Evolutionary conservation across 2,888 invertebrate species (phyloP), one percentile per base, ranked within the genome.

Genomic region (Caradrina clavipalpis): DNA sequence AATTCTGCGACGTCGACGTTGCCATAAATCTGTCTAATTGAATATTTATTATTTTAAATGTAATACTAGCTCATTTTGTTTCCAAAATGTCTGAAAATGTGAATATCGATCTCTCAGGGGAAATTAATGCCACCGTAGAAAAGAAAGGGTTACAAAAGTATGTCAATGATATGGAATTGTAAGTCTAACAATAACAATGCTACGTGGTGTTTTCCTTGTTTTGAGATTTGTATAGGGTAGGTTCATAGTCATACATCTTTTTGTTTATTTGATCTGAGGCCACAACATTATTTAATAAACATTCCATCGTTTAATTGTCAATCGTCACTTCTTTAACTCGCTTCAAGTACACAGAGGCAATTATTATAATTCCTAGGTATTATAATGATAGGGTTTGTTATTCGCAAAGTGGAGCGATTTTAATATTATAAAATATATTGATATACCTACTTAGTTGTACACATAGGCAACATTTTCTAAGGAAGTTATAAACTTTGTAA

Each of bases 141-240:
- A 95, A 95, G 80, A 94, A 90, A 88, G 95, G 95, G 75, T 94
- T 96, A 66, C 94, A 95, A 93, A 96, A 96, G 96, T 96, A 96
- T 93, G 96, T 96, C 86, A 93, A 92, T 94, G 92, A 95, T 89
- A 85, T 94, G 89, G 95, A 96, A 91, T 88, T 93, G 95, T 95
- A 94, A 95, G 95, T 95, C 82, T 76, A 66, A 63, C 85, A 82
- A 88, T 84, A 86, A 89, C 87, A 86, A 75, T 78, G 86, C 85
- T 90, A 90, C 90, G 91, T 91, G 90, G 90, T 90, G 85, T 88
- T 80, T 86, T 81, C 58, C 17, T 63, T 66, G 76, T 67, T 72
- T 73, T 61, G 53, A 61, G 65, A 65, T 66, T 78, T 69, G 65
- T 69, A 60, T 70, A 53, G n/a, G 69, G 69, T 45, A 17, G 39